These are phyloP conservation scores for Drosophila jambulina DNA, from an alignment of 1,140 invertebrate genomes.

Conservation along the genomic window DNA sequence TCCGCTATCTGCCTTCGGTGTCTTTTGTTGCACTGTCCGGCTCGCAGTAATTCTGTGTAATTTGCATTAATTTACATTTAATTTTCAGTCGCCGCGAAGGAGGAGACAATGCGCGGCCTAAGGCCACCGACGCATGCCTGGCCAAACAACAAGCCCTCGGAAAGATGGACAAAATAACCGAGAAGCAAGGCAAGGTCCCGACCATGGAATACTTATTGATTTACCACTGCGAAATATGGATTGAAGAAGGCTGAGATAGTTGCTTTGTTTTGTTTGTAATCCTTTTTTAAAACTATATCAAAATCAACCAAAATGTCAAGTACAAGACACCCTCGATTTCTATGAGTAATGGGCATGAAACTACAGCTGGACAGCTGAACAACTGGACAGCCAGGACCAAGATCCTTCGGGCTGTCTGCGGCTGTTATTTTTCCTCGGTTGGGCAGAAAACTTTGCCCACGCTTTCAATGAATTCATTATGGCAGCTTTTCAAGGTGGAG, in stretches of 20 bases:
- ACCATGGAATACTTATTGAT: conserved; percentile 3
- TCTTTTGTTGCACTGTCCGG: conserved; percentile 59
- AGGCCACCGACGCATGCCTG: conserved; percentile 58
- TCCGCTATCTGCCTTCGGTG: conserved; percentile 15
- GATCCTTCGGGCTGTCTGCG: conserved; percentile 38
- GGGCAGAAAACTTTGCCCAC: conserved; percentile 51
- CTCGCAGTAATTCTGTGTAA: conserved; percentile 72
- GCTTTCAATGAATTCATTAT: conserved; percentile 78
- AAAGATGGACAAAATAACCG: conserved; percentile 7
- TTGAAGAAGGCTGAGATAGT: fast-evolving
- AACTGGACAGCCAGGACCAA: conserved; percentile 35
- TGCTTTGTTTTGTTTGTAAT: neutral
- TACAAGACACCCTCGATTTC: neutral
- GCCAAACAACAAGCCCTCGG: conserved; percentile 31
- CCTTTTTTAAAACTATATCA: neutral
- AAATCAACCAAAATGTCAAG: neutral
- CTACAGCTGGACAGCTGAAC: neutral
- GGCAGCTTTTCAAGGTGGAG: conserved; percentile 48
- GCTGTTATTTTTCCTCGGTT: conserved; percentile 36
- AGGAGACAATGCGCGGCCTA: conserved; percentile 48
- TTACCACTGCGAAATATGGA: neutral
- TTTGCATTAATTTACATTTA: conserved; percentile 83
- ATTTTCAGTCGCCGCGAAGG: conserved; percentile 50
- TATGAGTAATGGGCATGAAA: neutral
- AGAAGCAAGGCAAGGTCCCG: neutral